Percentiles rank a stretch among this genome's conserved stretches.
These are phyloP conservation scores for Metopolophium dirhodum DNA, from an alignment of 1,140 invertebrate genomes.

Conservation along the genomic window DNA sequence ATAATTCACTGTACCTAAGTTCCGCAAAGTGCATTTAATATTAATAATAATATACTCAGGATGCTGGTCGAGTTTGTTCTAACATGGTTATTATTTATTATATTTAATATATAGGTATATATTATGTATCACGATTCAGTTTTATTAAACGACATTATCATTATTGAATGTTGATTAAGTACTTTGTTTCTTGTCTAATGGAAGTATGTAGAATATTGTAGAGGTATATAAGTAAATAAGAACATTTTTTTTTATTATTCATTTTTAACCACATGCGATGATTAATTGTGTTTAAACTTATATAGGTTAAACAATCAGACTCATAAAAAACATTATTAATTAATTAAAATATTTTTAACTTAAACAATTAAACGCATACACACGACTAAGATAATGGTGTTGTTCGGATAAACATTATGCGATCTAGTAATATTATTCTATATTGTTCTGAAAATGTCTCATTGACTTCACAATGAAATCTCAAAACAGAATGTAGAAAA, in stretches of 20 bases:
- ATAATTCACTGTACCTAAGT: background rate
- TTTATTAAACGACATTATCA: background rate
- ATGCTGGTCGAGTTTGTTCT: background rate
- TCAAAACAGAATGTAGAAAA: background rate
- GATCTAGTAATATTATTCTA: background rate
- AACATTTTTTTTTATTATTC: background rate
- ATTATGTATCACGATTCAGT: background rate
- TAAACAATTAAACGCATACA: background rate
- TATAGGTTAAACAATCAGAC: background rate
- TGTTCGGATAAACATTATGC: background rate
- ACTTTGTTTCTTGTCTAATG: background rate
- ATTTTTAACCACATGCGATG: background rate
- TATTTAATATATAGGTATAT: no score
- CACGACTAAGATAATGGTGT: background rate
- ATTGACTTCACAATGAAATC: background rate
- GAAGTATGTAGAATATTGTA: background rate
- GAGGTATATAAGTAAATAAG: background rate
- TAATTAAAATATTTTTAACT: background rate
- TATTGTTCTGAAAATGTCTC: background rate
- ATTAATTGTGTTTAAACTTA: background rate
- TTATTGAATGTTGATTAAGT: background rate
- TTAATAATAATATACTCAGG: background rate
- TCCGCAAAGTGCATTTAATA: background rate
- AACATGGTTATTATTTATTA: constrained; percentile 5
- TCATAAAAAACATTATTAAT: background rate